Evolutionary conservation across 2,888 invertebrate genomes (phyloP), one percentile per base, ranked within the genome.

Genomic region (Hypsopygia costalis): DNA sequence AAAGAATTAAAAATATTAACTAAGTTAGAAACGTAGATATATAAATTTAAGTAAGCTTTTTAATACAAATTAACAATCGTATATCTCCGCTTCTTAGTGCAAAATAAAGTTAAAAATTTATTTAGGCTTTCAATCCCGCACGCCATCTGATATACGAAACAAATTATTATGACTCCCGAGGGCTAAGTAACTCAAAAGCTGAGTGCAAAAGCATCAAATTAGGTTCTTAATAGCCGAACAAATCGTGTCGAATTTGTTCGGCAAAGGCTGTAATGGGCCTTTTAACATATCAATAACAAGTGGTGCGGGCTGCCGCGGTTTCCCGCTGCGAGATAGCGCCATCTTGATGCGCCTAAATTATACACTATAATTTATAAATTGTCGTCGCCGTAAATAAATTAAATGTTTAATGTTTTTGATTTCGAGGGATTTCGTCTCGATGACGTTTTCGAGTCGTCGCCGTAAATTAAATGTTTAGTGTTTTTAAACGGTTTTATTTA

Each of bases 171-270:
- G 30, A 31, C 30, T 20, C 22, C 25, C 6, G 10, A 30, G 11
- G 30, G 21, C 30, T 22, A 10, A 29, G 29, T 20, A 36, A 20
- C 9, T 33, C 6, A 34, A 27, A 35, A 35, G 25, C 8, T 3
- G 16, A n/a, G n/a, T 36, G 36, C 21, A 20, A n/a, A 29, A 30
- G 11, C 30, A 31, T 30, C 36, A 11, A 37, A 37, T 37, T 37
- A 37, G 36, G 30, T 30, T 11, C 36, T n/a, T 22, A 31, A 37
- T 29, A 21, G 30, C 36, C 36, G 36, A 29, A 9, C 36, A 37
- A 37, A 37, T 37, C 30, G 36, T 21, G 36, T 30, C 30, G 20
- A 37, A 37, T 37, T 37, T 37, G 11, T 37, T 31, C 36, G 22
- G 30, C 36, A n/a, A n/a, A 37, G 36, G 30, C 11, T 11, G 2